Evolutionary conservation across 2,888 invertebrate genomes (phyloP).

Genomic region (Melinaea menophilus): DNA sequence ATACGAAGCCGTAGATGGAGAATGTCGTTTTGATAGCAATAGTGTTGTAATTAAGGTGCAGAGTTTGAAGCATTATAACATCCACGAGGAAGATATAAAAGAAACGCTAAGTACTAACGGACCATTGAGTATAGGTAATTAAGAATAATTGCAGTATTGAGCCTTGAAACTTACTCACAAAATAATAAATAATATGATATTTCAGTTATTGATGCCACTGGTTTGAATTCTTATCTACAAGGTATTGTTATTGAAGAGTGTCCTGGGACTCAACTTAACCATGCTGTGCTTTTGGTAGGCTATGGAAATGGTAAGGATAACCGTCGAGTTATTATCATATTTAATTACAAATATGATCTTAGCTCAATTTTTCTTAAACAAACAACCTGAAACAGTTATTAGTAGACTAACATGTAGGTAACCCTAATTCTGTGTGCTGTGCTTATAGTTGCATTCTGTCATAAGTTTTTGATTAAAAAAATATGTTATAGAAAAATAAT

Average conservation of each 20-base stretch:
- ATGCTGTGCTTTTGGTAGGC: constrained; percentile 5
- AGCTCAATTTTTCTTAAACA: too few species aligned
- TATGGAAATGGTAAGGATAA: background rate
- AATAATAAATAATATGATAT: background rate
- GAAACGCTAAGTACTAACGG: background rate
- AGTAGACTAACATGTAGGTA: background rate
- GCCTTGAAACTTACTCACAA: background rate
- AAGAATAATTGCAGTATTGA: background rate
- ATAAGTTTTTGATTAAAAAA: too few species aligned
- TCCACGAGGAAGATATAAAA: background rate
- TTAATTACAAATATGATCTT: background rate
- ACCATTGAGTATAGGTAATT: constrained; percentile 1
- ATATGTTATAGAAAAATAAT: too few species aligned
- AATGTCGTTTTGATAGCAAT: background rate
- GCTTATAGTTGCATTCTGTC: background rate
- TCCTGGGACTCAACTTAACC: background rate
- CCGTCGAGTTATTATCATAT: background rate
- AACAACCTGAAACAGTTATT: too few species aligned
- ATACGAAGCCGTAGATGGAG: background rate
- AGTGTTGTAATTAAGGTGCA: background rate
- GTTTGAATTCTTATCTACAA: background rate
- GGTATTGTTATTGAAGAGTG: background rate
- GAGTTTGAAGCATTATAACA: background rate
- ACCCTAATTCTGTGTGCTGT: too few species aligned
- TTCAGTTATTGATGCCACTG: background rate